These are phyloP conservation scores for Uropetala carovei DNA, from an alignment of 2,888 invertebrate genomes.

Conservation along the genomic window DNA sequence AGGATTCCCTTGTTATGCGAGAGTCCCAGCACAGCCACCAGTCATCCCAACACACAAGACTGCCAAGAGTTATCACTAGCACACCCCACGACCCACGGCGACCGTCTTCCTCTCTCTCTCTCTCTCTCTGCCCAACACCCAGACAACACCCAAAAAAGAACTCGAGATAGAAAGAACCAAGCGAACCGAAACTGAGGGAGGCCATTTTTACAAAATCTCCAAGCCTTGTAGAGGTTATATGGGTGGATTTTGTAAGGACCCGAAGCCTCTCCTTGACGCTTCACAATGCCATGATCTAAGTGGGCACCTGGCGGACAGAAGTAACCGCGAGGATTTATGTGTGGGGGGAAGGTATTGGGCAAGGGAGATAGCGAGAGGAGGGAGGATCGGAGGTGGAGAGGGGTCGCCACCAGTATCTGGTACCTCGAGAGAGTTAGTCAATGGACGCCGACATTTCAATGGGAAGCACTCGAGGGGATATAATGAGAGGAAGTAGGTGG, in stretches of 20 bases:
- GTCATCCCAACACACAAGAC: constrained; percentile 6
- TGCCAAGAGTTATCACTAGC: neutral
- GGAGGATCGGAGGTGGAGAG: neutral
- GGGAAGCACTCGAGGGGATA: constrained; percentile 38
- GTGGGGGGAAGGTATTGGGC: constrained; percentile 22
- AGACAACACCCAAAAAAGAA: neutral
- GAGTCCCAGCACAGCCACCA: neutral
- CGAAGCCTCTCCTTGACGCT: constrained; percentile 13
- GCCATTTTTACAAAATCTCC: constrained; percentile 39
- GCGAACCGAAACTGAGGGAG: constrained; percentile 26
- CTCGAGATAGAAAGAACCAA: neutral
- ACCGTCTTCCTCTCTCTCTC: neutral
- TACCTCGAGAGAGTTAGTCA: constrained; percentile 26
- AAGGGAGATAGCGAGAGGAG: neutral
- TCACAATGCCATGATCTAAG: constrained; percentile 46
- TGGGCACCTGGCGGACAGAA: constrained; percentile 55
- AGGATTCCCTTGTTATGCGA: constrained; percentile 11
- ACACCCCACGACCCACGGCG: neutral
- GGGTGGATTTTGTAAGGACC: constrained; percentile 44
- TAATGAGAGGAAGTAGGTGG: constrained; percentile 19
- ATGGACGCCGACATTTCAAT: constrained; percentile 45
- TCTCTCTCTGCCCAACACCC: no score
- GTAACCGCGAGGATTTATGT: constrained; percentile 52
- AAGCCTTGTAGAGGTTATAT: constrained; percentile 19
- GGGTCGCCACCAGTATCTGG: neutral